Conservation (phyloP, 2,888 invertebrate species). For the Ectropis crepuscularia region DNA sequence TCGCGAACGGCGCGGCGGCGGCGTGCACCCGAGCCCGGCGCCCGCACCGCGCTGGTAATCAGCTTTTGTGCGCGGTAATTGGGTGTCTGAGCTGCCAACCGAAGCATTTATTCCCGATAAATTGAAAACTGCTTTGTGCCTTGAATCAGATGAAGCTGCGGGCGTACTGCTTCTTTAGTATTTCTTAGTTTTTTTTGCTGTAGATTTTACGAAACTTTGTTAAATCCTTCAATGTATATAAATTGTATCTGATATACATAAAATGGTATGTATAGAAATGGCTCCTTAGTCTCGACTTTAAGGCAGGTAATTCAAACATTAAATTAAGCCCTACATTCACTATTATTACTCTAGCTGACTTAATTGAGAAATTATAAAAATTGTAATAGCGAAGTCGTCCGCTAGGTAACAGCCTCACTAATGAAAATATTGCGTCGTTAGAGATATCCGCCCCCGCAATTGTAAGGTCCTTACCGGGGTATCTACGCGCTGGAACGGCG, state of each 20-base stretch:
- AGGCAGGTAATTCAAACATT: too few relatives aligned
- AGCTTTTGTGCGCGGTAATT: slow-evolving; percentile 84
- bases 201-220: too few relatives aligned
- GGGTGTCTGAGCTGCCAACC: slow-evolving; percentile 84
- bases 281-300: too few relatives aligned
- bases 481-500: slow-evolving; percentile 73
- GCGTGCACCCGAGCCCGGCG: slow-evolving; percentile 36
- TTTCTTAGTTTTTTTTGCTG: slow-evolving; percentile 44
- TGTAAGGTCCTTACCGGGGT: slow-evolving; percentile 76
- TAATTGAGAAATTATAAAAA: slow-evolving; percentile 59
- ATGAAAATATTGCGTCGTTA: slow-evolving; percentile 81
- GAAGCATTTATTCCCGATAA: slow-evolving; percentile 83
- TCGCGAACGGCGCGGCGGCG: slow-evolving; percentile 21
- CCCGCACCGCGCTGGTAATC: slow-evolving; percentile 78
- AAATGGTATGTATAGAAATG: too few relatives aligned
- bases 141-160: slow-evolving; percentile 73
- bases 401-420: slow-evolving; percentile 69
- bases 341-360: slow-evolving; percentile 13
- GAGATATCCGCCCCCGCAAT: slow-evolving; percentile 76
- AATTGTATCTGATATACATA: too few relatives aligned
- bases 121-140: slow-evolving; percentile 83
- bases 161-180: slow-evolving; percentile 49
- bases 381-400: slow-evolving; percentile 55
- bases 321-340: background rate
- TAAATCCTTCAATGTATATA: too few relatives aligned